A percentile compares a stretch with the other conserved stretches of the same genome.
Evolutionary conservation across 2,797 vertebrate species (phyloP).

Genomic region (Enoplosus armatus): DNA sequence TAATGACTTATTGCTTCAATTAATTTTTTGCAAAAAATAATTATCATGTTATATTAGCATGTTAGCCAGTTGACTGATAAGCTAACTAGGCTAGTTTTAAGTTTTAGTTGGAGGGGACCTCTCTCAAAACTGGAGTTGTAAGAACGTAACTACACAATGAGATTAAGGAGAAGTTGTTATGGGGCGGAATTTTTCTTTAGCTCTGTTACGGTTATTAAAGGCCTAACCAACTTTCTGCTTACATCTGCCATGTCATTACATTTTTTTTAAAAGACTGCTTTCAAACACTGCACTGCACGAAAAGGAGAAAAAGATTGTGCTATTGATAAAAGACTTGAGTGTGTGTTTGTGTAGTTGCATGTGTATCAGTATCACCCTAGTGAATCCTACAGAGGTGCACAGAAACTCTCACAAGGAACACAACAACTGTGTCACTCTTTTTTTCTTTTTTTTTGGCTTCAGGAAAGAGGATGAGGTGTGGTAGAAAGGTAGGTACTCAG

Average conservation of each 20-base stretch:
- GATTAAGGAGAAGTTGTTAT: no score
- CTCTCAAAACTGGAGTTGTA: not conserved
- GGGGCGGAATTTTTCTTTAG: not conserved
- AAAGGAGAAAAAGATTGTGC: slow-evolving; percentile 22
- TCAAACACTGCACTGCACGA: slow-evolving; percentile 52
- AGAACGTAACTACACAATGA: no score
- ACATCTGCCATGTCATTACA: slow-evolving; percentile 31
- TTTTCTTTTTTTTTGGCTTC: slow-evolving; percentile 57
- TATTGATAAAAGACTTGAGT: slow-evolving; percentile 24
- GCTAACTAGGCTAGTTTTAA: not conserved
- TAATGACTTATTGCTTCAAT: slow-evolving; percentile 46
- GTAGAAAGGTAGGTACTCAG: slow-evolving; percentile 41
- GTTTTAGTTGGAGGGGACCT: not conserved
- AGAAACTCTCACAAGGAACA: slow-evolving; percentile 43
- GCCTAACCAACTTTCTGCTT: not conserved
- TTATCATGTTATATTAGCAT: not conserved
- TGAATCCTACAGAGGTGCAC: slow-evolving; percentile 43
- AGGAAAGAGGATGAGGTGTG: slow-evolving; percentile 40
- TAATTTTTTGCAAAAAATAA: not conserved
- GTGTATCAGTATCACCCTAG: slow-evolving; percentile 36
- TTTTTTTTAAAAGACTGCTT: slow-evolving; percentile 29
- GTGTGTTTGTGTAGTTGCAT: slow-evolving; percentile 40
- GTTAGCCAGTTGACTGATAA: not conserved
- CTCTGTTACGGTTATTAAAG: slow-evolving; percentile 3
- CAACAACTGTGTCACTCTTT: slow-evolving; percentile 20